Evolutionary conservation across 2,113 vertebrate species (phyloP).

Genomic region (Pagrus major): DNA sequence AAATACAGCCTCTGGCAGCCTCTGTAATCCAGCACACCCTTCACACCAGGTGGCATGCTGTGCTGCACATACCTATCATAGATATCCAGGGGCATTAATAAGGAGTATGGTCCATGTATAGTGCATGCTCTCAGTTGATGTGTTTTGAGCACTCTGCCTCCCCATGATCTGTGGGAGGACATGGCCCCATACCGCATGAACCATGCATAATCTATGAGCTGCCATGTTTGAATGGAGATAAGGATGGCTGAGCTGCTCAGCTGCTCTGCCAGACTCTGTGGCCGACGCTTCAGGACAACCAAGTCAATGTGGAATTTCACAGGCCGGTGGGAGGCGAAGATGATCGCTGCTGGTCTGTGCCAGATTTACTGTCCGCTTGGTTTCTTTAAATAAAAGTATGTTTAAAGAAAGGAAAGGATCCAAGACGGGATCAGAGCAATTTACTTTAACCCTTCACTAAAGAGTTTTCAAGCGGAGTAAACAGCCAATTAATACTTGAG

Average conservation of each 20-base stretch:
- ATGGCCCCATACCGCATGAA: slow-evolving; percentile 44
- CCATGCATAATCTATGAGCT: slow-evolving; percentile 74
- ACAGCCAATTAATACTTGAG: neutral
- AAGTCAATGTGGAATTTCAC: slow-evolving; percentile 29
- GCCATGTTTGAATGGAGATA: slow-evolving; percentile 60
- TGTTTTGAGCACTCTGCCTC: slow-evolving; percentile 37
- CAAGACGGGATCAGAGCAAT: neutral
- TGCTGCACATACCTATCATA: slow-evolving; percentile 22
- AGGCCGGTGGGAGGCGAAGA: slow-evolving; percentile 4
- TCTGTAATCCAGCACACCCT: neutral
- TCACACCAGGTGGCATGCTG: slow-evolving; percentile 9
- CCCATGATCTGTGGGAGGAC: slow-evolving; percentile 54
- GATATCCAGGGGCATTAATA: slow-evolving; percentile 58
- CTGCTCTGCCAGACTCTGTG: slow-evolving; percentile 28
- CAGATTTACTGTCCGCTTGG: slow-evolving; percentile 2
- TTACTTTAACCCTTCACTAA: neutral
- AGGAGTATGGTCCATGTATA: slow-evolving; percentile 44
- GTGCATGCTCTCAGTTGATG: slow-evolving; percentile 37
- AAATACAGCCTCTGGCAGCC: slow-evolving; percentile 18
- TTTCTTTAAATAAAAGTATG: neutral
- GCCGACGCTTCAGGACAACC: slow-evolving; percentile 23
- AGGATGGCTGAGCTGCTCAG: slow-evolving; percentile 37
- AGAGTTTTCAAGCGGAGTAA: neutral
- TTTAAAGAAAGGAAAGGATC: neutral
- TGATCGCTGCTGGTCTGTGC: neutral